phyloP scores from a whole-genome alignment of 92 coral and sea anemone genomes.

The Parazoanthus darwini region DNA sequence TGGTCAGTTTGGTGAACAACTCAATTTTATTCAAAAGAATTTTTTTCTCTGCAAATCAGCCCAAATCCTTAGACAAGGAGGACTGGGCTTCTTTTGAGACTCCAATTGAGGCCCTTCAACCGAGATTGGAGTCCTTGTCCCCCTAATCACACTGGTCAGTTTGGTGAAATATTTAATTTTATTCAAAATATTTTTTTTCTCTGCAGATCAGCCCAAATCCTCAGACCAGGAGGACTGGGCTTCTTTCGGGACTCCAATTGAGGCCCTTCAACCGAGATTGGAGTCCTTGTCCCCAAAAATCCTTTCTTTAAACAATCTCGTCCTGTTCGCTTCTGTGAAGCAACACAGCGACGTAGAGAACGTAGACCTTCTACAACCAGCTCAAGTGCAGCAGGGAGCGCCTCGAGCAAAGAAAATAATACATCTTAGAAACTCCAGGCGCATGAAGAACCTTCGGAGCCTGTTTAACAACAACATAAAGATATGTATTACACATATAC shows the following conservation, averaged over 20 bases:
- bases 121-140: background rate
- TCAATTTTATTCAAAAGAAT: background rate
- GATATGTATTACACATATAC: background rate
- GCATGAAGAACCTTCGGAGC: background rate
- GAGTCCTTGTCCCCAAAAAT: background rate
- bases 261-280: background rate
- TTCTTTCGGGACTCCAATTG: background rate
- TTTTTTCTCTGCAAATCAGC: background rate
- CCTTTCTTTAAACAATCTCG: background rate
- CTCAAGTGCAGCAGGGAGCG: background rate
- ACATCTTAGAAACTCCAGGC: background rate
- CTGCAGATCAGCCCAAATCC: background rate
- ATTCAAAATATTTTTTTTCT: background rate
- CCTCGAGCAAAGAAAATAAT: background rate
- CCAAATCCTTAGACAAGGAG: no score
- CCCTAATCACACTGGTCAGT: background rate
- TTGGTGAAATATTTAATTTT: background rate
- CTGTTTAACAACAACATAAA: background rate
- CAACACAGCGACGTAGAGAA: background rate
- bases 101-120: background rate
- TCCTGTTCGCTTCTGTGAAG: background rate
- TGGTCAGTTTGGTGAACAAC: background rate
- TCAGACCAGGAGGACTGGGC: no score
- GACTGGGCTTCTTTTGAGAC: no score
- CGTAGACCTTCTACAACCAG: background rate